phyloP scores from a whole-genome alignment of 2,797 vertebrate species.

The Sebastes matsubarae region DNA sequence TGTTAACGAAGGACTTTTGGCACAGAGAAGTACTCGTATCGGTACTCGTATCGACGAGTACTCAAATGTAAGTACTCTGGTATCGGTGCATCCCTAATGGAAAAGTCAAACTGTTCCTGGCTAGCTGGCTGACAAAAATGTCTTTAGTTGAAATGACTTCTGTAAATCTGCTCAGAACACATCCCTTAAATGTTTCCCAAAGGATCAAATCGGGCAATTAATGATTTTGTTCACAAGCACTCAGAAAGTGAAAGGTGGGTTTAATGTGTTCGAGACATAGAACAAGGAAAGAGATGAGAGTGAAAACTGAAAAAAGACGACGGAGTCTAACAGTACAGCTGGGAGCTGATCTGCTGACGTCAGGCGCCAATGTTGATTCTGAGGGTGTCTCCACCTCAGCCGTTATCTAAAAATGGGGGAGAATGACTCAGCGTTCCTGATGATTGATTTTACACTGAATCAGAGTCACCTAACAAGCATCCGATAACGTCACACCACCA shows the following conservation, averaged over 20 bases:
- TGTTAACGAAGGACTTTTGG: too few species aligned
- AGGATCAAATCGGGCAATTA: not conserved
- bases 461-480: constrained; percentile 3
- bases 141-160: not conserved
- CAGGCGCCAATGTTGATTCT: constrained; percentile 14
- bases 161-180: not conserved
- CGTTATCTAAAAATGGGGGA: not conserved
- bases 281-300: not conserved
- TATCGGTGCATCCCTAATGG: too few species aligned
- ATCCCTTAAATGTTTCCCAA: not conserved
- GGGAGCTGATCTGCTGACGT: constrained; percentile 25
- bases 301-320: not conserved
- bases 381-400: constrained; percentile 22
- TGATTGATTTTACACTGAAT: constrained; percentile 22
- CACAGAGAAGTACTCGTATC: too few species aligned
- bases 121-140: not conserved
- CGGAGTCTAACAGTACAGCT: not conserved
- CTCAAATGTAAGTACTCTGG: too few species aligned
- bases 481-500: not conserved
- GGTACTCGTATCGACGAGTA: too few species aligned
- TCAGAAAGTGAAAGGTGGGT: not conserved
- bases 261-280: not conserved
- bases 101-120: not conserved
- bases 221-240: not conserved
- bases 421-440: constrained; percentile 34